Base-by-base conservation (phyloP, 2,113 vertebrate genomes). In the Odobenus rosmarus region DNA sequence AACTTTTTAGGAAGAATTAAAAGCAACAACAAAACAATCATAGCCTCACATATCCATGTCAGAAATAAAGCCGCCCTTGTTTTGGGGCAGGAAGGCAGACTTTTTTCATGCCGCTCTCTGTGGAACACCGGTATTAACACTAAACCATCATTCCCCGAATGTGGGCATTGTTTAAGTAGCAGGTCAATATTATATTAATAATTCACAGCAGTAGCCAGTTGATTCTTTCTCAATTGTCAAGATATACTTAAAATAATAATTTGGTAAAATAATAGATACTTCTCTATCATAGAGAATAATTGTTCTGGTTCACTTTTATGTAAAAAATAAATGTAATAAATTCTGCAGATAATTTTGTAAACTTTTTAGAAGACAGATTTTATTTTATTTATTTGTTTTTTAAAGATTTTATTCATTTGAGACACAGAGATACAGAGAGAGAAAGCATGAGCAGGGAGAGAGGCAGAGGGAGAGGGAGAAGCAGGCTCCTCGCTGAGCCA, bases 171-270 rank as follows among this genome's bases (percentile, higher is more conserved):
- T 83, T 82, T 55, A 79, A 71, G 57, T 87, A 80, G 31, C 36
- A n/a, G 1, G 15, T 88, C 76, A 81, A 2, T 85, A 42, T 77
- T 49, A 28, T 15, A 3, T 80, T 46, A 62, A 71, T 82, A 62
- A 80, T 77, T 93, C 39, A 88, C 8, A 62, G 36, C 24, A 59
- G 53, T 39, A 42, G 59, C 51, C 28, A 93, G 0, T 87, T 69
- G 77, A 46, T 81, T 92, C 46, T 81, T 93, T 87, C n/a, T 93
- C 49, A 84, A 1, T 71, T 90, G 51, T 88, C 5, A 95, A 24
- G 53, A 86, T 69, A 71, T 23, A 64, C 64, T 88, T 95, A 84
- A 92, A 94, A 82, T 96, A 79, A 69, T 74, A 87, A 69, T 83
- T 89, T 36, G 13, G 0, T 21, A 77, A 91, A 81, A 57, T 51